Percentiles rank a stretch among this genome's conserved stretches.
These are phyloP conservation scores for Solenopsis fugax DNA, from an alignment of 1,140 invertebrate genomes.

Conservation along the genomic window DNA sequence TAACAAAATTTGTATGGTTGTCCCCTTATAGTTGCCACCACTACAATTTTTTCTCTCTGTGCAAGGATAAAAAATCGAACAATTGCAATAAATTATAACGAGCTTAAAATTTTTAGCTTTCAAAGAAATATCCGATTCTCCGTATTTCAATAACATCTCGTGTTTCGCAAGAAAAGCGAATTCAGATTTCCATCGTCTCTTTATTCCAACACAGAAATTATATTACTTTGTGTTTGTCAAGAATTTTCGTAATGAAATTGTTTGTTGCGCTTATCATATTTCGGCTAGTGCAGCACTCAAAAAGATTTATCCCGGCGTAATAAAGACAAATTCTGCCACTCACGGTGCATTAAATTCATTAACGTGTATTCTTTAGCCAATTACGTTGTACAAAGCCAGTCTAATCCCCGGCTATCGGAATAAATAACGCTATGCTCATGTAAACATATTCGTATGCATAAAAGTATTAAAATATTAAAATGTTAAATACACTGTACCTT, in stretches of 20 bases:
- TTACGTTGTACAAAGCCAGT: background rate
- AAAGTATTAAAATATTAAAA: background rate
- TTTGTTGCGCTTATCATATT: constrained; percentile 34
- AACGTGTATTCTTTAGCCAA: background rate
- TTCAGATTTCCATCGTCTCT: background rate
- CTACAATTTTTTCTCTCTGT: too few species aligned
- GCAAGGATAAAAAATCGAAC: background rate
- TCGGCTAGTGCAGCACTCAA: background rate
- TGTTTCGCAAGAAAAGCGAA: background rate
- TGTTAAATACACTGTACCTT: background rate
- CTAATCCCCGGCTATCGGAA: background rate
- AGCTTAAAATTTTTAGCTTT: background rate
- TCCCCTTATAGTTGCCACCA: too few species aligned
- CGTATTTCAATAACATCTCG: background rate
- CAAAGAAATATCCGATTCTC: background rate
- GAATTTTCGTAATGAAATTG: constrained; percentile 9
- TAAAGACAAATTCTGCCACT: constrained; percentile 9
- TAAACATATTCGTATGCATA: constrained; percentile 1
- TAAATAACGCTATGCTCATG: background rate
- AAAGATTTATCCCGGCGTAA: constrained; percentile 2
- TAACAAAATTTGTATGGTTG: too few species aligned
- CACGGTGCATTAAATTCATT: constrained; percentile 33
- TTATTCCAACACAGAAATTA: background rate
- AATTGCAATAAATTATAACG: background rate
- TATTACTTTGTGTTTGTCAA: background rate